Evolutionary conservation across 2,797 vertebrate species (phyloP), one percentile per base, ranked within the genome.

Genomic region (Loris lydekkerianus): DNA sequence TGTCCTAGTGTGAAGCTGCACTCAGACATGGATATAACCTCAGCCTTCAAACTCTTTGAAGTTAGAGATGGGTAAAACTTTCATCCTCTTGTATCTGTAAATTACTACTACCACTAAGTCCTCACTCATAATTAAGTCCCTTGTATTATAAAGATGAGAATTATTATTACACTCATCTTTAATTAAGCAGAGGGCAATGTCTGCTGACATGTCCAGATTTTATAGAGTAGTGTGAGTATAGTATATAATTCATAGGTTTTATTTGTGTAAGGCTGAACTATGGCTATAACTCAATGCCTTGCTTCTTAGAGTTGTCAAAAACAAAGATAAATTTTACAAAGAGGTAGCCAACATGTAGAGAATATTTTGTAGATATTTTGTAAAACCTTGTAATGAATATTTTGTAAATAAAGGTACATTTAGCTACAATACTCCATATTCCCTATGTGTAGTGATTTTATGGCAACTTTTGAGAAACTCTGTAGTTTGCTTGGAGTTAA

Each of bases 151-250:
- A 91, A 76, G 13, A 10, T 11, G 0, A 31, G 0, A 67, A 25
- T 84, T 3, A 61, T 96, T 86, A 69, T 94, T 85, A 60, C 23
- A 53, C 61, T 92, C 21, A 14, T 80, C 46, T 77, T 86, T 81
- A 56, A 77, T 27, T 86, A n/a, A 90, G 25, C 5, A 77, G 37
- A 81, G 10, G 21, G 65, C 29, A 70, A 8, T 67, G 15, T 27
- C 46, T 82, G 53, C 46, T 46, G 46, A 61, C 18, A 67, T 34
- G n/a, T 13, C 40, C 20, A 82, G 18, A 58, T 77, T 82, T 91
- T 92, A 75, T 13, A 78, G 17, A 89, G n/a, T 61, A 31, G 40
- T 67, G 8, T 61, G 1, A 5, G 13, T 27, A 7, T 60, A 81
- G 23, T 60, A 18, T 1, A 27, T 77, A 65, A 88, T 56, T 20